phyloP scores from a whole-genome alignment of 1,140 invertebrate genomes.

The Melitaea cinxia region DNA sequence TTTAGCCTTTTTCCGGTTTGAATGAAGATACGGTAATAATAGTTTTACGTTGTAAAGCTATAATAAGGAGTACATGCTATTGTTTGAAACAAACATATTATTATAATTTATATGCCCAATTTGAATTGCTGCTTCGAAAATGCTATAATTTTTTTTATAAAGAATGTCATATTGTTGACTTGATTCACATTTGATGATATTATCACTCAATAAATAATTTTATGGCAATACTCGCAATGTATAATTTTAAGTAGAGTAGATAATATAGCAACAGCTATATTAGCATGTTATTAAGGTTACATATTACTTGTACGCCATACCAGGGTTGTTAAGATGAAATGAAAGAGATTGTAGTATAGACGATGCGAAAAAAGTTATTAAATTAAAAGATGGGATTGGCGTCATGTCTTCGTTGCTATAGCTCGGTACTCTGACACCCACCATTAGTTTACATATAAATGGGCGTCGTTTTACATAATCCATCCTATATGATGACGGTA shows the following conservation, averaged over 20 bases:
- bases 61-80: too few relatives aligned
- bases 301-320: background rate
- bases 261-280: too few relatives aligned
- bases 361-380: constrained; percentile 19
- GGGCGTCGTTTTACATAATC: constrained; percentile 79
- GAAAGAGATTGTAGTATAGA: background rate
- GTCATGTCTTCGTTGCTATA: constrained; percentile 48
- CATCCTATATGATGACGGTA: constrained; percentile 71
- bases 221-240: too few relatives aligned
- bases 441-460: constrained; percentile 80
- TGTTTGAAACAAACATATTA: too few relatives aligned
- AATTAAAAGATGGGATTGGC: constrained; percentile 36
- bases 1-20: background rate
- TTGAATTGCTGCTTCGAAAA: too few relatives aligned
- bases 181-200: too few relatives aligned
- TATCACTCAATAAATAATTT: too few relatives aligned
- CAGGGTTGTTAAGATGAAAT: background rate
- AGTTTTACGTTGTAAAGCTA: background rate
- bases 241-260: too few relatives aligned
- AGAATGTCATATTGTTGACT: too few relatives aligned
- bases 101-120: too few relatives aligned
- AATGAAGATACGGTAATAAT: constrained; percentile 1
- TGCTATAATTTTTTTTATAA: too few relatives aligned
- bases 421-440: constrained; percentile 59
- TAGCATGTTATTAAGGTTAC: background rate